Conservation (phyloP, 2,113 vertebrate species). For the Butorides virescens region DNA sequence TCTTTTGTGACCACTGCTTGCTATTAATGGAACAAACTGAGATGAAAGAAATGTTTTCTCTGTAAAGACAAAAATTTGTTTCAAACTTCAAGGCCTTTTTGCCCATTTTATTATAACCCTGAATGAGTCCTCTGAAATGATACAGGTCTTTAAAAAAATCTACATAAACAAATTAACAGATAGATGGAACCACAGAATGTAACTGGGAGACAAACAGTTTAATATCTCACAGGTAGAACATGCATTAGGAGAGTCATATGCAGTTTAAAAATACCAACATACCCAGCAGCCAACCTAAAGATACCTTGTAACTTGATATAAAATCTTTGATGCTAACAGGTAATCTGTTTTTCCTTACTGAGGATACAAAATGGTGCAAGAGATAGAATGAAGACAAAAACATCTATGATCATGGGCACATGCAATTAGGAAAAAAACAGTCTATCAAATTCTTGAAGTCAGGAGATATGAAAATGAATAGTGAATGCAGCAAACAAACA, state of each 20-base stretch:
- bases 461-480: not conserved
- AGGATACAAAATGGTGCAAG: not conserved
- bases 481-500: not conserved
- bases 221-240: not conserved
- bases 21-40: not conserved
- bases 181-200: not conserved
- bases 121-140: not conserved
- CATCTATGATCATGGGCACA: accelerated
- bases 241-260: not conserved
- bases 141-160: not conserved
- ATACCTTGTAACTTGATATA: not conserved
- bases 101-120: not conserved
- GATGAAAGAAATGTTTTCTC: not conserved
- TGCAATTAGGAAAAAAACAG: not conserved
- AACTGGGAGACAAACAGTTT: not conserved
- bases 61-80: not conserved
- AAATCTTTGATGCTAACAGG: not conserved
- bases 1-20: not conserved
- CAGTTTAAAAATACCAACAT: not conserved
- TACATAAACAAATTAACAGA: not conserved
- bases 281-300: not conserved
- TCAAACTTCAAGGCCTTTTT: not conserved
- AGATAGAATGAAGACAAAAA: not conserved
- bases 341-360: not conserved
- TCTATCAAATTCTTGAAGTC: not conserved